Evolutionary conservation across 2,797 vertebrate species (phyloP).

Genomic region (Erethizon dorsatum): DNA sequence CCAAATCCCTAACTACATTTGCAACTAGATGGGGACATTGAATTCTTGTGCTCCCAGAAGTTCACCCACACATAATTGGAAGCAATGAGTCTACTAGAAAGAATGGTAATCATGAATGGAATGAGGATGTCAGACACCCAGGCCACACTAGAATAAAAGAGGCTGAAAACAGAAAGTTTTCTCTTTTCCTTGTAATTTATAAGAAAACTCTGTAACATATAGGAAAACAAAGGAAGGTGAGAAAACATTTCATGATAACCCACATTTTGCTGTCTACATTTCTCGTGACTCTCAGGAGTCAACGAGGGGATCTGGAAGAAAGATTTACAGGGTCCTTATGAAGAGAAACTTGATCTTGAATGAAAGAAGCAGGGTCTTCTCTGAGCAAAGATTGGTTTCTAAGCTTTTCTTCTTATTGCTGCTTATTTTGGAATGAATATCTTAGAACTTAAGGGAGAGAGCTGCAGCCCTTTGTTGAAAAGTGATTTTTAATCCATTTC

Average conservation of each 20-base stretch:
- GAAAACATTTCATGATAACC: slow-evolving; percentile 1
- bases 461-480: slow-evolving; percentile 22
- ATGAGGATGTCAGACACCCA: slow-evolving; percentile 71
- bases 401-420: slow-evolving; percentile 58
- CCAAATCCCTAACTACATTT: neutral
- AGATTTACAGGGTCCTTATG: neutral
- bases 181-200: neutral
- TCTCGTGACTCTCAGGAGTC: neutral
- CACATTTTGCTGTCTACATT: neutral
- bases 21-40: slow-evolving; percentile 27
- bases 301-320: neutral
- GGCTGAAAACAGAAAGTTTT: neutral
- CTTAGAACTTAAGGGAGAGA: slow-evolving; percentile 47
- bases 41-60: slow-evolving; percentile 19
- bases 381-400: neutral
- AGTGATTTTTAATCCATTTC: slow-evolving; percentile 10
- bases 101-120: slow-evolving; percentile 78
- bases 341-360: slow-evolving; percentile 71
- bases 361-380: slow-evolving; percentile 51
- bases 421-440: slow-evolving; percentile 64
- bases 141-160: slow-evolving; percentile 24
- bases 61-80: slow-evolving; percentile 52
- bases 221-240: neutral
- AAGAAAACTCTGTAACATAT: slow-evolving; percentile 8
- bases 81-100: slow-evolving; percentile 70